Evolutionary conservation across 2,113 vertebrate genomes (phyloP), one percentile per base, ranked within the genome.

Genomic region (Pteruthius melanotis): DNA sequence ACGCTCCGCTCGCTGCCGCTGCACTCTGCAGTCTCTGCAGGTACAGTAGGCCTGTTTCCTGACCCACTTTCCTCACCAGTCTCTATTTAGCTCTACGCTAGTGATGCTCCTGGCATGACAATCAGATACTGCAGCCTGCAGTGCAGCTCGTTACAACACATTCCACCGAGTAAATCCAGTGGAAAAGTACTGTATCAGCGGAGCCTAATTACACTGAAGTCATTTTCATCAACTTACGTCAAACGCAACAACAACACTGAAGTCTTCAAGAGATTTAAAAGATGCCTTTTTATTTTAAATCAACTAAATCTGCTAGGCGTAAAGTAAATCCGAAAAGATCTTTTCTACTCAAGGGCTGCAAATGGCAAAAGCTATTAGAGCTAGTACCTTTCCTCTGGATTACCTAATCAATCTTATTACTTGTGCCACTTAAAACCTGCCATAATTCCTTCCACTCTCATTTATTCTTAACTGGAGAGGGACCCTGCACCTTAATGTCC

Each of bases 71-170:
- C 95, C 91, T 96, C 90, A 96, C 97, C 97, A 96, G 82, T 97
- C 98, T 97, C 97, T 97, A 97, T 97, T 98, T 97, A 98, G 97
- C 97, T 97, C 95, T 97, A 97, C 91, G 93, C 96, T 97, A 95
- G 96, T 88, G 98, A 98, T 98, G 97, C 97, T 98, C 89, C 97
- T 96, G 97, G 98, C 98, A 98, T 98, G 98, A 97, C 98, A 98
- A 98, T 98, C 97, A 98, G 97, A 96, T 97, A 94, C 97, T 97
- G 98, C 98, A 98, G 97, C 97, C 98, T 97, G 97, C 97, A 97
- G 97, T 97, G 98, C 98, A 98, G 98, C 85, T 98, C 87, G 76
- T 94, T 97, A 97, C 97, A 97, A 96, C 97, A 97, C 96, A 97
- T 39, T 96, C 91, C 92, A 93, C 94, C 92, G 91, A 97, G 97